Evolutionary conservation across 2,113 vertebrate species (phyloP).

Genomic region (Cricetomys ansorgei): DNA sequence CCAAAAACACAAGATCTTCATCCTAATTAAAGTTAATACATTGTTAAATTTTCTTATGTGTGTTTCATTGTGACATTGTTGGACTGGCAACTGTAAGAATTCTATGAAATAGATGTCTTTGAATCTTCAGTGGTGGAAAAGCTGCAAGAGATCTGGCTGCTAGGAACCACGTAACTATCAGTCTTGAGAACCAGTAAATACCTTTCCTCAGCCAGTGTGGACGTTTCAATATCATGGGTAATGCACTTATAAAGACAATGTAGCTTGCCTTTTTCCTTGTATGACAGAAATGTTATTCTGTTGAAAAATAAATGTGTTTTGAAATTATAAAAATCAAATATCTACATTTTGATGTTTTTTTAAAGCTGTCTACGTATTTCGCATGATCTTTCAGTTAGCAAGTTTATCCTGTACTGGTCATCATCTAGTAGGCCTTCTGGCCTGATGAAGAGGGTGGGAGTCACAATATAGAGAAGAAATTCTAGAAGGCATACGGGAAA

Average conservation of each 20-base stretch:
- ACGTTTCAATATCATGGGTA: neutral
- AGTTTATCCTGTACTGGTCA: neutral
- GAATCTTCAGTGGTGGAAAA: constrained; percentile 2
- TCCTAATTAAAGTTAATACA: neutral
- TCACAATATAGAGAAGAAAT: neutral
- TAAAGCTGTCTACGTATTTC: neutral
- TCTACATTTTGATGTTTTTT: neutral
- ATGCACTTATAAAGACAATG: constrained; percentile 20
- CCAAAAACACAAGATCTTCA: neutral
- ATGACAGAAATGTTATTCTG: neutral
- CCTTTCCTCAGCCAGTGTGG: neutral
- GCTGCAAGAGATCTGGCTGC: neutral
- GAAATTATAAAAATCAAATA: constrained; percentile 27
- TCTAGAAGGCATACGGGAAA: neutral
- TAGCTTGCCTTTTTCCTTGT: constrained; percentile 22
- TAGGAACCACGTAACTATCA: neutral
- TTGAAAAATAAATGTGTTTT: constrained; percentile 39
- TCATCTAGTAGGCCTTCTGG: constrained; percentile 17
- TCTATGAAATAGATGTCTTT: neutral
- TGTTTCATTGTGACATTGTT: neutral
- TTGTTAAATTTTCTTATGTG: neutral
- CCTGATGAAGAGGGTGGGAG: neutral
- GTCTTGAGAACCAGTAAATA: neutral
- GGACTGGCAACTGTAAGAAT: neutral
- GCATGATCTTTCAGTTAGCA: neutral